Conservation (phyloP, 37 sponge, comb jelly and placozoan genomes). For the Mnemiopsis leidyi region DNA sequence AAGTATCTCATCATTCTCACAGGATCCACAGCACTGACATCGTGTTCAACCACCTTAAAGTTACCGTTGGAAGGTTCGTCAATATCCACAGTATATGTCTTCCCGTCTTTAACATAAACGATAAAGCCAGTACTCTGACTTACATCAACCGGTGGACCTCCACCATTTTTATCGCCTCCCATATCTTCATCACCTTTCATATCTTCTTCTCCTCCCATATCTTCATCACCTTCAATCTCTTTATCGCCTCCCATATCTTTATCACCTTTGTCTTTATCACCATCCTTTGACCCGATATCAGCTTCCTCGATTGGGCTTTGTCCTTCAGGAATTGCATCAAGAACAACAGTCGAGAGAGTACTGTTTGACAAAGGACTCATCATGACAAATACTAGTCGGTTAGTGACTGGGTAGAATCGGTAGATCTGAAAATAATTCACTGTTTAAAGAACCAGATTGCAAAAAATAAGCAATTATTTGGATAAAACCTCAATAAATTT, state of each 20-base stretch:
- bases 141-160: neutral
- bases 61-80: neutral
- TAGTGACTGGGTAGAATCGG: neutral
- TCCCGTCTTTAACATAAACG: neutral
- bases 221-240: neutral
- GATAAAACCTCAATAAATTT: no score
- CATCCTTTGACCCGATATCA: neutral
- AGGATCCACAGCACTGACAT: neutral
- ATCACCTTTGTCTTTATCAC: neutral
- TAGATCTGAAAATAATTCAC: neutral
- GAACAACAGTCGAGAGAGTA: neutral
- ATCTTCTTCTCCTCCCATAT: neutral
- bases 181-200: no score
- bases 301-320: neutral
- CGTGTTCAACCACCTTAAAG: neutral
- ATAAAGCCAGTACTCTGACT: neutral
- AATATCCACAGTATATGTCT: neutral
- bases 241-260: neutral
- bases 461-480: no score
- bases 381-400: neutral
- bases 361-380: neutral
- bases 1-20: neutral
- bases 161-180: neutral
- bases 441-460: no score
- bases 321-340: neutral